phyloP scores from a whole-genome alignment of 2,113 vertebrate species.

The Cepphus grylle region DNA sequence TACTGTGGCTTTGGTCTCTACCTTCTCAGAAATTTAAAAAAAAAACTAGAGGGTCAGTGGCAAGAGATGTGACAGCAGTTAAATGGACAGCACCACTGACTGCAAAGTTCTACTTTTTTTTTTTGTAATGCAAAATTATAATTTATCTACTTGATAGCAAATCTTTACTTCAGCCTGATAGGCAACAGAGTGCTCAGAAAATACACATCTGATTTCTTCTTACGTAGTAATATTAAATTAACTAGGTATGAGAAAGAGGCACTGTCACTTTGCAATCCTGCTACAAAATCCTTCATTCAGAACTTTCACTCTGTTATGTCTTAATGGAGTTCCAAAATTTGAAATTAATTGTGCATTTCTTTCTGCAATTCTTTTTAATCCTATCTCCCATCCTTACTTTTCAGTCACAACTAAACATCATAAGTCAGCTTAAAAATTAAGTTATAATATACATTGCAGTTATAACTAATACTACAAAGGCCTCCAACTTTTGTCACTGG shows the following conservation, averaged over 20 bases:
- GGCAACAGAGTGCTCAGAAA: neutral
- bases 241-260: neutral
- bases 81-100: neutral
- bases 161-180: neutral
- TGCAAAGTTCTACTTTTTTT: neutral
- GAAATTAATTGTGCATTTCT: neutral
- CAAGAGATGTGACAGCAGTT: neutral
- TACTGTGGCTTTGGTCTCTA: neutral
- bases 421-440: neutral
- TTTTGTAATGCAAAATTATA: neutral
- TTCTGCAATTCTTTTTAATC: neutral
- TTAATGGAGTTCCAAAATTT: neutral
- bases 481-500: neutral
- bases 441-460: neutral
- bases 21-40: neutral
- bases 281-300: neutral
- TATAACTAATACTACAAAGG: neutral
- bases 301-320: neutral
- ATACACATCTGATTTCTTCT: neutral
- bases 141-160: neutral
- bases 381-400: neutral
- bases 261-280: neutral
- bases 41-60: neutral
- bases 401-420: neutral
- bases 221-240: neutral